These are phyloP conservation scores for Camponotus floridanus DNA, from an alignment of 1,140 invertebrate genomes.

Conservation along the genomic window DNA sequence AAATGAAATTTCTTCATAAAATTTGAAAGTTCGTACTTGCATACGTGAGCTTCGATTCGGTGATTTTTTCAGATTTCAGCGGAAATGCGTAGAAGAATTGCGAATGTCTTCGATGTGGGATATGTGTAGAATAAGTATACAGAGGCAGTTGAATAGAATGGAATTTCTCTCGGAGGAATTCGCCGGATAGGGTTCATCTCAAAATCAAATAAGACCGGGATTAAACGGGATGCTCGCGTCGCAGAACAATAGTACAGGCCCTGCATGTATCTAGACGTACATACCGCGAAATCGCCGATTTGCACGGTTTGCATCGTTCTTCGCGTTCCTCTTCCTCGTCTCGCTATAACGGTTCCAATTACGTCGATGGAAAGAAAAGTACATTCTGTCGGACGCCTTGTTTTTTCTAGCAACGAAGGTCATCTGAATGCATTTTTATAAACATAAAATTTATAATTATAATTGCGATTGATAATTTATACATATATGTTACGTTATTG, in stretches of 20 bases:
- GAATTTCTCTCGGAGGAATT: constrained; percentile 57
- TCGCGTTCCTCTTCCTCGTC: neutral
- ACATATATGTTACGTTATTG: neutral
- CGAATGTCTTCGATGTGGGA: neutral
- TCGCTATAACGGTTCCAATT: constrained; percentile 42
- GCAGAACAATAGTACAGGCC: neutral
- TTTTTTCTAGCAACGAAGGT: neutral
- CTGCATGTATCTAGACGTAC: neutral
- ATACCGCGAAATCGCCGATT: constrained; percentile 23
- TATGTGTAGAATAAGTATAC: neutral
- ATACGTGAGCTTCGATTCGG: neutral
- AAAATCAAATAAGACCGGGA: constrained; percentile 65
- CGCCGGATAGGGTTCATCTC: constrained; percentile 46
- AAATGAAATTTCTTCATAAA: neutral
- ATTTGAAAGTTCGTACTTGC: neutral
- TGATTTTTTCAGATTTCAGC: neutral
- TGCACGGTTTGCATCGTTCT: constrained; percentile 27
- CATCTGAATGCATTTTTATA: neutral
- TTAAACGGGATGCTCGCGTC: constrained; percentile 51
- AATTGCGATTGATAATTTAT: neutral
- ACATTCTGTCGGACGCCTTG: neutral
- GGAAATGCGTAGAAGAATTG: neutral
- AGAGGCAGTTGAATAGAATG: constrained; percentile 21
- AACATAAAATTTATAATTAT: constrained; percentile 1
- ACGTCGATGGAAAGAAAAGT: constrained; percentile 23